phyloP scores from a whole-genome alignment of 92 coral and sea anemone genomes.

The Umimayanthus chanpuru region DNA sequence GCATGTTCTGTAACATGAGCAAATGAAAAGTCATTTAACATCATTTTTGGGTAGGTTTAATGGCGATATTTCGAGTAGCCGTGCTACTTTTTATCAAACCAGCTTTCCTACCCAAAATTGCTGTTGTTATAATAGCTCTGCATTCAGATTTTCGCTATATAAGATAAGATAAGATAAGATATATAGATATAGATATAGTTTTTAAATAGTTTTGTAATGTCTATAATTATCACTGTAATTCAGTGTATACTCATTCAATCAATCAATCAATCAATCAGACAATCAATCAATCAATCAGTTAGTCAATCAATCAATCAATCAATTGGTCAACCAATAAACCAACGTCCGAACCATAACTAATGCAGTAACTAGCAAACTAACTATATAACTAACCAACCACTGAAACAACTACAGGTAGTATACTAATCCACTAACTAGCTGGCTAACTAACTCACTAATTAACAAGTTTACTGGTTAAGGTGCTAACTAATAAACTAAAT shows the following conservation, averaged over 20 bases:
- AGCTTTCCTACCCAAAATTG: too few relatives aligned
- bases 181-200: too few relatives aligned
- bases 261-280: background rate
- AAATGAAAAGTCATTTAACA: background rate
- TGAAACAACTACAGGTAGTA: too few relatives aligned
- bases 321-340: background rate
- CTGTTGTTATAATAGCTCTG: too few relatives aligned
- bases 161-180: too few relatives aligned
- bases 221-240: too few relatives aligned
- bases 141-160: too few relatives aligned
- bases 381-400: background rate
- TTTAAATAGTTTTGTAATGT: too few relatives aligned
- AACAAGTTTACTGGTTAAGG: background rate
- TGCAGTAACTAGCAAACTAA: background rate
- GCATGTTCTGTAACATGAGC: conserved; percentile 24
- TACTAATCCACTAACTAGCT: background rate
- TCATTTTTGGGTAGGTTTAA: too few relatives aligned
- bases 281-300: background rate
- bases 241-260: too few relatives aligned
- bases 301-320: background rate
- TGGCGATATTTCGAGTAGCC: too few relatives aligned
- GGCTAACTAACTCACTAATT: background rate
- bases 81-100: background rate
- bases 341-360: background rate
- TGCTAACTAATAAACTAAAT: background rate